Evolutionary conservation across 2,888 invertebrate genomes (phyloP).

Genomic region (Eledona agricola): DNA sequence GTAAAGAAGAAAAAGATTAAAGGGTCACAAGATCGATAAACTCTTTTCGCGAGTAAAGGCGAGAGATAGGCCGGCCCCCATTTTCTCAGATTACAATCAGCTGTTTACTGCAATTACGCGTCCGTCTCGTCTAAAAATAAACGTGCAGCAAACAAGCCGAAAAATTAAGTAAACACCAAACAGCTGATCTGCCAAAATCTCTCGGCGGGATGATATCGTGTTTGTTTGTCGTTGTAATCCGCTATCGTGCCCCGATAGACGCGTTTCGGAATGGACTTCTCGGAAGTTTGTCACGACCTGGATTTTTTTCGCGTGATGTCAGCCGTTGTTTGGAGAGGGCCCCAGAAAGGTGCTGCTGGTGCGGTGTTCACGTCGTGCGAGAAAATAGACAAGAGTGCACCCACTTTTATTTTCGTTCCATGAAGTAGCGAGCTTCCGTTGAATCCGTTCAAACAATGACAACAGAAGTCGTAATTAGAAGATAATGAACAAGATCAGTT

Average conservation of each 20-base stretch:
- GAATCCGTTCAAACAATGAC: too few relatives aligned
- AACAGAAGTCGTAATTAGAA: too few relatives aligned
- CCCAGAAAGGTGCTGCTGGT: slow-evolving; percentile 31
- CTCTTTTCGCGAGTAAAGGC: slow-evolving; percentile 11
- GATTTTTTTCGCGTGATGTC: slow-evolving; percentile 36
- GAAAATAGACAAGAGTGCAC: slow-evolving; percentile 19
- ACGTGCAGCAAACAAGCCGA: slow-evolving; percentile 40
- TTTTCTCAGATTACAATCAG: slow-evolving; percentile 37
- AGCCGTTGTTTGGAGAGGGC: slow-evolving; percentile 37
- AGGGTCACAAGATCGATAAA: slow-evolving; percentile 27
- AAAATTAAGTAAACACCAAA: slow-evolving; percentile 40
- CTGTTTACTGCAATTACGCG: slow-evolving; percentile 40
- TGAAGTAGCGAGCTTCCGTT: slow-evolving; percentile 6
- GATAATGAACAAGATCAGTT: too few relatives aligned
- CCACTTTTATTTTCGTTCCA: slow-evolving; percentile 35
- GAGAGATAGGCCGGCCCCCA: slow-evolving; percentile 13
- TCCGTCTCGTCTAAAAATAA: slow-evolving; percentile 42
- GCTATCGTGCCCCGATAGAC: too few relatives aligned
- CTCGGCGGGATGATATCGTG: background rate
- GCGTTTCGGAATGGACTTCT: too few relatives aligned
- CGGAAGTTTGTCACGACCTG: too few relatives aligned
- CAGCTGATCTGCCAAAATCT: slow-evolving; percentile 36
- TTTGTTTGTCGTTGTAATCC: too few relatives aligned
- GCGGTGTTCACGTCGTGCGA: slow-evolving; percentile 27
- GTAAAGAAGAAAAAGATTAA: too few relatives aligned